Evolutionary conservation across 1,140 invertebrate species (phyloP), one percentile per base, ranked within the genome.

Genomic region (Tetragnatha versicolor): DNA sequence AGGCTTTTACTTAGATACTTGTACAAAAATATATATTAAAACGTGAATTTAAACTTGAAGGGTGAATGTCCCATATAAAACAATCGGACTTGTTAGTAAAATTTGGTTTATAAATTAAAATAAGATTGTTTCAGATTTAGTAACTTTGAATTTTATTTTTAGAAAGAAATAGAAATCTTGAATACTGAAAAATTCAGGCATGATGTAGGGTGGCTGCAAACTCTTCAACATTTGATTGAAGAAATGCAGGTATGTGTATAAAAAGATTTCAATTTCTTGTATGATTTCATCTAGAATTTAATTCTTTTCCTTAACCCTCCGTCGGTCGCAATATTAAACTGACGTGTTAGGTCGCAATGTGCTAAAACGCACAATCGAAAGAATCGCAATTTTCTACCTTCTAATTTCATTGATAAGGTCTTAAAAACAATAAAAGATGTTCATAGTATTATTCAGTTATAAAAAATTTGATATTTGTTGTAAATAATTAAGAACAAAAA

Each of bases 141-240:
- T 3, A 9, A 61, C 27, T 61, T n/a, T 35, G 12, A n/a, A 25
- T 55, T 47, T 33, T 73, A 81, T 79, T 89, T 89, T 51, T 85
- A 98, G 94, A 91, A 94, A 83, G 97, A 98, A 88, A 97, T 98
- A 58, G 88, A 94, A 77, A 96, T 93, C 1, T 86, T 97, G 35
- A 98, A 98, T 85, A 89, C 90, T 31, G 88, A 88, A 55, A 90
- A 92, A 79, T 98, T 95, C 85, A 96, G 97, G 84, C 89, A 90
- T 84, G 91, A 93, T 82, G 93, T 95, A 25, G 94, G 94, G 84
- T 98, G 96, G 96, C 87, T 98, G 29, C 93, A 96, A 85, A 94
- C 95, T 90, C 84, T 98, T 49, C 97, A 96, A 5, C 91, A 93
- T 80, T 86, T 98, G 3, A 96, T 98, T 49, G 95, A 98, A 86